Evolutionary conservation across 2,888 invertebrate genomes (phyloP).

Genomic region (Coelopa pilipes): DNA sequence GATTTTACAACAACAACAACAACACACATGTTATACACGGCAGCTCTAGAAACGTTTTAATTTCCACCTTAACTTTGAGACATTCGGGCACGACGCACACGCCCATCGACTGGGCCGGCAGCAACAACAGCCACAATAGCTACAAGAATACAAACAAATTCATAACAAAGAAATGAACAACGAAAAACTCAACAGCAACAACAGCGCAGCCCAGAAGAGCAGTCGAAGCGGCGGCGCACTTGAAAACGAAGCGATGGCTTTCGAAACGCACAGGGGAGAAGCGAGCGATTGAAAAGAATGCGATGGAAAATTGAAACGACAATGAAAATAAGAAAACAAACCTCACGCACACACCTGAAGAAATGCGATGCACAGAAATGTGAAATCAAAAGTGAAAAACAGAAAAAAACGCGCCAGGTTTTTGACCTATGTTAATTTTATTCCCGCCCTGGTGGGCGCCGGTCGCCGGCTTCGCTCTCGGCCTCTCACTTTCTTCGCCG

Average conservation of each 20-base stretch:
- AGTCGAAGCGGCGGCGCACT: not conserved
- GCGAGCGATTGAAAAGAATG: not conserved
- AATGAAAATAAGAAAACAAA: not conserved
- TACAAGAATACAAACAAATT: no score
- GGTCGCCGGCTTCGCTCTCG: not conserved
- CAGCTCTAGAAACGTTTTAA: no score
- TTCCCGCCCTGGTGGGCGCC: not conserved
- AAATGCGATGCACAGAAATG: not conserved
- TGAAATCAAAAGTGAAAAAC: slow-evolving; percentile 10
- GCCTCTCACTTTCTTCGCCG: not conserved
- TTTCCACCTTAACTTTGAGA: no score
- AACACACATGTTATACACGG: no score
- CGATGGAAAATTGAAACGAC: not conserved
- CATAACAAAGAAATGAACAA: no score
- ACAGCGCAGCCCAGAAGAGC: not conserved
- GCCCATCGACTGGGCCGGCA: not conserved
- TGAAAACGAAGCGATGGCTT: not conserved
- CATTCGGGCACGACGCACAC: no score
- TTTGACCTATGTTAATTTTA: slow-evolving; percentile 6
- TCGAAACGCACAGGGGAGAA: not conserved
- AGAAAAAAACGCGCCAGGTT: not conserved
- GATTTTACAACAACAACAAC: no score
- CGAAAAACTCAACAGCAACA: not conserved
- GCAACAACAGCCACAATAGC: not conserved
- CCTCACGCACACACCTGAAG: not conserved